phyloP scores from a whole-genome alignment of 2,113 vertebrate genomes.

The Piaya cayana region DNA sequence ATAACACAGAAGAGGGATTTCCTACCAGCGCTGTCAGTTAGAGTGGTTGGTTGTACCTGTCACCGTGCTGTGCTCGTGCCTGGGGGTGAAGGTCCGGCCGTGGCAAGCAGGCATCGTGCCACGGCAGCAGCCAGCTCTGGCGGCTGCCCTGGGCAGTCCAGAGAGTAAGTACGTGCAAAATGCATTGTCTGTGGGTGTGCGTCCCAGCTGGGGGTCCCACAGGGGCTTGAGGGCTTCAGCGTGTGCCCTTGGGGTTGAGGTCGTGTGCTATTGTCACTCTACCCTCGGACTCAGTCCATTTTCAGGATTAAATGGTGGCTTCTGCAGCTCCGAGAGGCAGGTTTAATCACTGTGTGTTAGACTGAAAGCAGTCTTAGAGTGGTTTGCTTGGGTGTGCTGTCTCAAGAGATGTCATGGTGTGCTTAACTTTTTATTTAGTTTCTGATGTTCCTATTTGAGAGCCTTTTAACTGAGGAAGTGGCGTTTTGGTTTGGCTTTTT shows the following conservation, averaged over 20 bases:
- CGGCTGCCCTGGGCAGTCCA: background rate
- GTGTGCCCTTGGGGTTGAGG: background rate
- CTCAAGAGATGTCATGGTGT: background rate
- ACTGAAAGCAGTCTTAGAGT: background rate
- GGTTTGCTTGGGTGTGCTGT: background rate
- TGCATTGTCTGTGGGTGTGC: background rate
- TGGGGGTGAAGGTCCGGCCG: fast-evolving
- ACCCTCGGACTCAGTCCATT: background rate
- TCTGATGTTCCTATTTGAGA: background rate
- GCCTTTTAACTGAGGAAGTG: background rate
- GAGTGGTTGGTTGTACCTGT: background rate
- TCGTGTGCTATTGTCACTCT: background rate
- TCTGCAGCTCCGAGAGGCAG: background rate
- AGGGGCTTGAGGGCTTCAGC: background rate
- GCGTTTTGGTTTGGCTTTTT: background rate
- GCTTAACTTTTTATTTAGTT: background rate
- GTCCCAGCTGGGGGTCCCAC: background rate
- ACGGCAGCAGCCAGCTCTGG: background rate
- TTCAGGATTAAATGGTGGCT: background rate
- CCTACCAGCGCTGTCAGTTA: background rate
- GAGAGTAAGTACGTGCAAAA: background rate
- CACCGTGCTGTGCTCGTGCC: background rate
- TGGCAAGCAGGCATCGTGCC: fast-evolving
- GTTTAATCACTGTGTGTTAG: fast-evolving
- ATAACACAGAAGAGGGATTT: background rate